Evolutionary conservation across 2,888 invertebrate species (phyloP).

Genomic region (Trissolcus brochymenae): DNA sequence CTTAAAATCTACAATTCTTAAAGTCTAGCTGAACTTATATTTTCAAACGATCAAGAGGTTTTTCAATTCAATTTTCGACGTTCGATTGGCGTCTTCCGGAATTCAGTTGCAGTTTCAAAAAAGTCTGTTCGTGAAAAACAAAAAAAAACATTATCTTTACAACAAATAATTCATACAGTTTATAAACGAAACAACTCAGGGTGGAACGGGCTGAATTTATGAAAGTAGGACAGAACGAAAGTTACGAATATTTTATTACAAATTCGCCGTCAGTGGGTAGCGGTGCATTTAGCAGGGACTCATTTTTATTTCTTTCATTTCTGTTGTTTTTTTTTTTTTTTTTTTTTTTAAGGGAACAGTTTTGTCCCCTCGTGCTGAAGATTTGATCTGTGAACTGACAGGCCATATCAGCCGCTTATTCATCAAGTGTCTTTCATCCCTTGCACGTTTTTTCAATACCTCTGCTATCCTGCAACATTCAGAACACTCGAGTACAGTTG

Average conservation of each 20-base stretch:
- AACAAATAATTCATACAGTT: not conserved
- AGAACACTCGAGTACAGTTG: too few species aligned
- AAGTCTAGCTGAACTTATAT: not conserved
- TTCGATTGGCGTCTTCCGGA: not conserved
- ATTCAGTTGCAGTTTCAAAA: slow-evolving; percentile 1
- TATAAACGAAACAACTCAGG: slow-evolving; percentile 45
- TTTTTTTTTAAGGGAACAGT: not conserved
- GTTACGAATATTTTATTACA: slow-evolving; percentile 41
- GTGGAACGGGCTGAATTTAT: slow-evolving; percentile 50
- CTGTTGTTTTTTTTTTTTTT: not conserved
- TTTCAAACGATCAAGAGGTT: not conserved
- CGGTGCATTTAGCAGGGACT: slow-evolving; percentile 2
- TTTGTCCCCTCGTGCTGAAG: not conserved
- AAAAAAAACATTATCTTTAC: slow-evolving; percentile 1
- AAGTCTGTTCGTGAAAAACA: slow-evolving; percentile 1
- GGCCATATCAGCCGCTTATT: not conserved
- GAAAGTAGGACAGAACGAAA: slow-evolving; percentile 47
- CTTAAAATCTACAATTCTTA: not conserved
- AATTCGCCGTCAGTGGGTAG: not conserved
- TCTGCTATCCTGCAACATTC: too few species aligned
- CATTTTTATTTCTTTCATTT: not conserved
- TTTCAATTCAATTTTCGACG: not conserved
- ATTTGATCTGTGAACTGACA: not conserved
- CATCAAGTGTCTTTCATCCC: not conserved
- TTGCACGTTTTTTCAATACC: not conserved